phyloP scores from a whole-genome alignment of 2,113 vertebrate genomes.

The Anoura caudifer region DNA sequence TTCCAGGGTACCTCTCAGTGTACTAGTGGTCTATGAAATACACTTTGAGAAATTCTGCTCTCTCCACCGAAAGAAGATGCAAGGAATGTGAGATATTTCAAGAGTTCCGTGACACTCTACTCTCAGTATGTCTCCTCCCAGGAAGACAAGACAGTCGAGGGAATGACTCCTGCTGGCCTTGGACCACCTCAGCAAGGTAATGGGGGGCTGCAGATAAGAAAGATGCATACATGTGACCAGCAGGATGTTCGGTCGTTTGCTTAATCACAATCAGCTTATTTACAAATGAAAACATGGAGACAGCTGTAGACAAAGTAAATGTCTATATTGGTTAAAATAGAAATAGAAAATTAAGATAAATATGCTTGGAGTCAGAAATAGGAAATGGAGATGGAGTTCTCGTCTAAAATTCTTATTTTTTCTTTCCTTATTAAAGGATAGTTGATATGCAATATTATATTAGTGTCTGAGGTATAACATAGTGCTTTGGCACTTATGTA shows the following conservation, averaged over 20 bases:
- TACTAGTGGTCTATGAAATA: not conserved
- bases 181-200: not conserved
- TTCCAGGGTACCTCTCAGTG: not conserved
- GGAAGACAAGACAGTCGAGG: not conserved
- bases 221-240: not conserved
- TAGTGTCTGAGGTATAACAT: not conserved
- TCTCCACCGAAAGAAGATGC: not conserved
- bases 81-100: not conserved
- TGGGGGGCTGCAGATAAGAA: not conserved
- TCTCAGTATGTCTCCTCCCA: not conserved
- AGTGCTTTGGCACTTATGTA: not conserved
- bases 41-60: not conserved
- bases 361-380: not conserved
- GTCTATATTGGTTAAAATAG: not conserved
- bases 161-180: not conserved
- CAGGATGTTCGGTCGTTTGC: not conserved
- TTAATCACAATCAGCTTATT: not conserved
- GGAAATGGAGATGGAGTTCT: not conserved
- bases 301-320: not conserved
- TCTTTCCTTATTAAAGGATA: not conserved
- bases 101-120: not conserved
- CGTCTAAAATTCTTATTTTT: not conserved
- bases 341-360: not conserved
- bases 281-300: not conserved
- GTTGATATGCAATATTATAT: not conserved